Evolutionary conservation across 2,888 invertebrate species (phyloP).

Genomic region (Galerucella pusilla): DNA sequence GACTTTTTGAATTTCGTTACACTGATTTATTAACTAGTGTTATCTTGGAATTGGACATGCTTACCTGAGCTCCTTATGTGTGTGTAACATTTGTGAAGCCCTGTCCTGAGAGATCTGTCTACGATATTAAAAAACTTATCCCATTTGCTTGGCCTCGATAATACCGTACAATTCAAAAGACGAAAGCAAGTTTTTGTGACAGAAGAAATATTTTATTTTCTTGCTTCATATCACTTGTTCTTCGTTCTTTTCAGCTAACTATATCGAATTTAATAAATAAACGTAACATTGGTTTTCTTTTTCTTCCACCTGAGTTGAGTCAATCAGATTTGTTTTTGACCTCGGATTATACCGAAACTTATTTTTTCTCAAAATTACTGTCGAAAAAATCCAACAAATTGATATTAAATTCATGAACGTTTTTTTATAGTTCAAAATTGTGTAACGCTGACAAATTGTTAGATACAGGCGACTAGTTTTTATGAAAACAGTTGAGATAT

Average conservation of each 20-base stretch:
- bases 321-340: slow-evolving; percentile 31
- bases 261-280: slow-evolving; percentile 40
- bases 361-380: slow-evolving; percentile 16
- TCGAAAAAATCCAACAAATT: slow-evolving; percentile 24
- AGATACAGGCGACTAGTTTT: neutral
- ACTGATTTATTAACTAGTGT: neutral
- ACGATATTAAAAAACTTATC: slow-evolving; percentile 50
- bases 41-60: neutral
- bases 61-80: neutral
- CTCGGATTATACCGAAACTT: slow-evolving; percentile 29
- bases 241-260: slow-evolving; percentile 36
- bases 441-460: slow-evolving; percentile 11
- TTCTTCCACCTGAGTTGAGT: slow-evolving; percentile 26
- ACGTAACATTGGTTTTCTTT: slow-evolving; percentile 32
- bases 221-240: slow-evolving; percentile 38
- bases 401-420: slow-evolving; percentile 13
- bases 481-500: neutral
- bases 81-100: slow-evolving; percentile 12
- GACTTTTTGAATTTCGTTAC: too few species aligned
- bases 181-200: slow-evolving; percentile 45
- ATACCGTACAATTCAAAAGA: slow-evolving; percentile 47
- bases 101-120: slow-evolving; percentile 47
- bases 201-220: slow-evolving; percentile 46
- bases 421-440: slow-evolving; percentile 21
- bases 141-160: slow-evolving; percentile 47